Base-by-base conservation (phyloP, 2,888 invertebrate genomes). In the Meiosimyza decipiens region DNA sequence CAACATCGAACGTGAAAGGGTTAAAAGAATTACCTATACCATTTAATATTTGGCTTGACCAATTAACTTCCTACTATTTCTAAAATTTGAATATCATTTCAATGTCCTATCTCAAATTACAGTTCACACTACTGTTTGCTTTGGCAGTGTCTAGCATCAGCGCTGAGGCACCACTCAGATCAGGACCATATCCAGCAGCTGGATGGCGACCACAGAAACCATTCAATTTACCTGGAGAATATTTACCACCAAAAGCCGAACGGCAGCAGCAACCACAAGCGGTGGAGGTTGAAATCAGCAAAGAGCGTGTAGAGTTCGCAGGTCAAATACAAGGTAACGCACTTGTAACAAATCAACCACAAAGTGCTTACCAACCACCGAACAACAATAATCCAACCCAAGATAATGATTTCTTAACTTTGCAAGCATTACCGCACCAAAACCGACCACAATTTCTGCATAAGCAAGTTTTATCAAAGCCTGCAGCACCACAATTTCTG, bases 161-260 rank as follows among this genome's bases (percentile, higher is more conserved):
- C 1, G 81, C 80, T 11, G 85, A 84, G 72, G 70, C 80, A 6
- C 81, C 82, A 13, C 62, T 72, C 11, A 15, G 63, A 75, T 52
- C 51, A 15, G 82, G 77, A 1, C 85, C 87, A 2, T 88, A 88
- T 79, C 82, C 85, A 1, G 79, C 88, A 3, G 79, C 86, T 6
- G 88, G 88, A 11, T 88, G 86, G 87, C 86, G 84, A 51, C 88
- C 88, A 13, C 79, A 80, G 33, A 79, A 82, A 28, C 81, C 84
- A 5, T 87, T 88, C 65, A 78, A 80, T 40, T 73, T 88, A n/a
- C 88, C 88, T 6, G 77, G 77, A 33, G 79, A 82, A 71, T 81
- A 79, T 71, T 70, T 79, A 22, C 79, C 82, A 1, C 77, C 82
- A 5, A 72, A 40, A 18, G 71, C 64, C n/a, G 74, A 73, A 7